phyloP scores from a whole-genome alignment of 2,888 invertebrate species.

The Caenorhabditis virilis region DNA sequence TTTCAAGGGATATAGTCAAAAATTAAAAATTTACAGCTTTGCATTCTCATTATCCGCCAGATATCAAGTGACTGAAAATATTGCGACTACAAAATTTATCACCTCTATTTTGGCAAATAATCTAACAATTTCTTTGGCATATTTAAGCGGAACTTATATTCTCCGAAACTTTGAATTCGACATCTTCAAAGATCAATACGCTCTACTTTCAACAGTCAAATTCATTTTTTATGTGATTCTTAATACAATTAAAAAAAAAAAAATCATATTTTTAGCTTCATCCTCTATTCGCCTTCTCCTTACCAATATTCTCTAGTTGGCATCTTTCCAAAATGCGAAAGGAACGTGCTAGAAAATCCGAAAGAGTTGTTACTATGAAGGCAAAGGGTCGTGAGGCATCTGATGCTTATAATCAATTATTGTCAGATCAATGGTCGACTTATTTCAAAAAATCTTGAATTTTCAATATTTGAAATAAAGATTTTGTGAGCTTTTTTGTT shows the following conservation, averaged over 20 bases:
- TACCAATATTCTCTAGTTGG: slow-evolving; percentile 29
- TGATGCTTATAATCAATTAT: slow-evolving; percentile 29
- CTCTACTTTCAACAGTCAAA: slow-evolving; percentile 21
- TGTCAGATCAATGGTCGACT: slow-evolving; percentile 24
- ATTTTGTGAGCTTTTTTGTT: not conserved
- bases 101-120: slow-evolving; percentile 23
- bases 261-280: slow-evolving; percentile 18
- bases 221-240: slow-evolving; percentile 18
- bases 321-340: slow-evolving; percentile 23
- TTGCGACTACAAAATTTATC: slow-evolving; percentile 29
- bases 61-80: slow-evolving; percentile 30
- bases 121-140: slow-evolving; percentile 18
- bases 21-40: slow-evolving; percentile 11
- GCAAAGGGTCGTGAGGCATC: slow-evolving; percentile 38
- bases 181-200: slow-evolving; percentile 9
- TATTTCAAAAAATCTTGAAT: not conserved
- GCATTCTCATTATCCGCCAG: slow-evolving; percentile 23
- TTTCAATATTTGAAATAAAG: not conserved
- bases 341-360: slow-evolving; percentile 14
- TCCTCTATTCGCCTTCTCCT: slow-evolving; percentile 26
- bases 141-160: slow-evolving; percentile 11
- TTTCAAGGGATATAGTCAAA: not conserved
- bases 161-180: slow-evolving; percentile 29
- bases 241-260: not conserved
- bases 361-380: slow-evolving; percentile 20